Conservation (phyloP, 2,113 vertebrate species). For the Holacanthus passer region DNA sequence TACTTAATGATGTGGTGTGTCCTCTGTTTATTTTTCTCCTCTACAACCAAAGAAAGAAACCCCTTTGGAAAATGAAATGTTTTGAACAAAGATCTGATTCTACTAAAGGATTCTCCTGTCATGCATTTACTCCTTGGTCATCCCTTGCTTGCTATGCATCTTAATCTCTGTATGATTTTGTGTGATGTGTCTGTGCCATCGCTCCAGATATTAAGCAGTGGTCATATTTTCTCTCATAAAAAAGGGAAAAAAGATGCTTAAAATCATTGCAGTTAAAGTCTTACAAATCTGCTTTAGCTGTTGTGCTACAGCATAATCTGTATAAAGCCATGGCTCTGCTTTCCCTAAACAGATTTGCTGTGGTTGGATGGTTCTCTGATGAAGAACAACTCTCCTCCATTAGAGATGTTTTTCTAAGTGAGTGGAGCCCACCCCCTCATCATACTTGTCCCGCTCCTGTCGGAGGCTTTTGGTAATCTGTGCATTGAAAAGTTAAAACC, state of each 20-base stretch:
- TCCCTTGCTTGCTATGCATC: slow-evolving; percentile 12
- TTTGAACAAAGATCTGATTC: neutral
- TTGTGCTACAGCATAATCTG: slow-evolving; percentile 78
- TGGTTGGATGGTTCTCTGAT: slow-evolving; percentile 60
- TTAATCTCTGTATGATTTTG: slow-evolving; percentile 24
- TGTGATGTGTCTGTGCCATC: slow-evolving; percentile 37
- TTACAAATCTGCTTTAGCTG: slow-evolving; percentile 79
- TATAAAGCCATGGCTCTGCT: slow-evolving; percentile 72
- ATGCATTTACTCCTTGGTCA: neutral
- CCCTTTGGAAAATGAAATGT: neutral
- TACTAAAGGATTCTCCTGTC: neutral
- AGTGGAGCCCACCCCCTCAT: slow-evolving; percentile 29
- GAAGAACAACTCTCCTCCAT: slow-evolving; percentile 69
- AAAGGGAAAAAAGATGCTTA: slow-evolving; percentile 49
- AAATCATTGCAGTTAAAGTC: slow-evolving; percentile 68
- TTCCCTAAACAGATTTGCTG: slow-evolving; percentile 74
- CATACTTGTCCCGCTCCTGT: slow-evolving; percentile 25
- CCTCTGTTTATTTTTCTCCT: neutral
- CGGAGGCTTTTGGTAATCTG: slow-evolving; percentile 66
- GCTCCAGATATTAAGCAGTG: slow-evolving; percentile 47
- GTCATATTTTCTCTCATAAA: slow-evolving; percentile 51
- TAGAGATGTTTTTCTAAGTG: slow-evolving; percentile 68
- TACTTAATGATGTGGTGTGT: neutral
- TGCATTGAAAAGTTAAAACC: slow-evolving; percentile 68
- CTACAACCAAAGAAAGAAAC: neutral